Conservation (phyloP, 2,888 invertebrate genomes). For the Troglohyphantes excavatus region DNA sequence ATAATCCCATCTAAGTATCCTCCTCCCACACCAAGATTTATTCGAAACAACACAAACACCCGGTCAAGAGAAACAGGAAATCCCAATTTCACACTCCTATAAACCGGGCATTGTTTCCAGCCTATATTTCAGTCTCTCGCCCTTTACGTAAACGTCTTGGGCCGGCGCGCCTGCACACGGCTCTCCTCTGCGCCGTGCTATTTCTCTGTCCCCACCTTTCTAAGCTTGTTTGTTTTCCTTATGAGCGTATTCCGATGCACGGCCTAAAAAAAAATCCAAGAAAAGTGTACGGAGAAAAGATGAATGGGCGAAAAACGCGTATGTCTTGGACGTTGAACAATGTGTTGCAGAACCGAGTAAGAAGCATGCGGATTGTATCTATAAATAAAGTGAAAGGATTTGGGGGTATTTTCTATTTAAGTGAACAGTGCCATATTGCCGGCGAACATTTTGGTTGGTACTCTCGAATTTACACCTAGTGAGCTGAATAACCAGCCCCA, state of each 20-base stretch:
- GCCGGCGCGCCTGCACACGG: slow-evolving; percentile 8
- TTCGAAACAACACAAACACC: neutral
- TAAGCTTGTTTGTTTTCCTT: neutral
- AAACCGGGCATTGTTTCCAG: slow-evolving; percentile 38
- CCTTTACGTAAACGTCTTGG: slow-evolving; percentile 30
- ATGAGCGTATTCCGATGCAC: neutral
- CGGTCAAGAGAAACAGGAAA: slow-evolving; percentile 21
- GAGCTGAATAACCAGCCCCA: too few relatives aligned
- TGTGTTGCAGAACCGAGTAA: neutral
- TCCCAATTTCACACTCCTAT: slow-evolving; percentile 45
- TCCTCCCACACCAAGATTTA: neutral
- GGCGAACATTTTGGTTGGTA: too few relatives aligned
- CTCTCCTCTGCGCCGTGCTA: neutral
- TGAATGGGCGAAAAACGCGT: slow-evolving; percentile 10
- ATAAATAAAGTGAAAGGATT: slow-evolving; percentile 9
- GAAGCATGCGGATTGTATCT: neutral
- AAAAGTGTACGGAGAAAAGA: neutral
- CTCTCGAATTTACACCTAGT: too few relatives aligned
- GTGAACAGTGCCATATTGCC: too few relatives aligned
- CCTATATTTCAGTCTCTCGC: slow-evolving; percentile 2
- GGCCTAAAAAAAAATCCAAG: neutral
- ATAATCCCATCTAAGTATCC: neutral
- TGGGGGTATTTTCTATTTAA: neutral
- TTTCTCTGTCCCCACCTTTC: neutral
- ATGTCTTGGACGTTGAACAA: slow-evolving; percentile 18